Conservation (phyloP, 2,113 vertebrate genomes). For the Mormyrus lacerda region DNA sequence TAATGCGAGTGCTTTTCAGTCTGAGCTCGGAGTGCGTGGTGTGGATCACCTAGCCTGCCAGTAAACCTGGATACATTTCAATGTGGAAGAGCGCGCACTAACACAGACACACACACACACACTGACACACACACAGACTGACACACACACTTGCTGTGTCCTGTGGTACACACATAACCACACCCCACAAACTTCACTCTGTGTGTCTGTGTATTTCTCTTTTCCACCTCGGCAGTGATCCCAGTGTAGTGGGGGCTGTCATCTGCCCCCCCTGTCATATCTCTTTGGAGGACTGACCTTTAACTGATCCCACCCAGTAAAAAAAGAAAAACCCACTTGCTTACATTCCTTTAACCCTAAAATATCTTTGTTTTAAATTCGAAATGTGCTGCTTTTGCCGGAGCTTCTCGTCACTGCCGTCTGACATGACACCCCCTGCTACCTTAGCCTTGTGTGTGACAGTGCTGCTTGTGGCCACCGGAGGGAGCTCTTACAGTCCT, state of each 20-base stretch:
- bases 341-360: not conserved
- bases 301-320: not conserved
- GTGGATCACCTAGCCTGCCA: not conserved
- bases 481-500: slow-evolving; percentile 18
- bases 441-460: not conserved
- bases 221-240: not conserved
- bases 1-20: not conserved
- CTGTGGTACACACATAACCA: not conserved
- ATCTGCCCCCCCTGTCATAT: not conserved
- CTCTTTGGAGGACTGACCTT: not conserved
- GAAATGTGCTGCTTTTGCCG: not conserved
- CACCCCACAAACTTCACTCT: not conserved
- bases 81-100: not conserved
- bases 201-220: not conserved
- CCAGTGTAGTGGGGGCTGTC: not conserved
- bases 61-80: not conserved
- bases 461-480: not conserved
- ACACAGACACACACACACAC: not conserved
- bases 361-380: slow-evolving; percentile 1
- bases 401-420: not conserved
- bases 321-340: not conserved
- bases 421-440: not conserved
- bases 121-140: not conserved
- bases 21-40: not conserved
- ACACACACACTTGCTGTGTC: not conserved